Conservation (phyloP, 2,113 vertebrate species). For the mouse (Mus musculus) region GRCm39 chr16:97716501-97717000, state of each 20-base stretch:
- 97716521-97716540: not conserved
- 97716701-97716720: not conserved
- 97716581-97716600: accelerated
- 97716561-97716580: accelerated
- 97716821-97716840: not conserved
- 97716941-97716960: not conserved
- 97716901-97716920: not conserved
- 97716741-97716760: not conserved
- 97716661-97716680: not conserved
- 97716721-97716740: not conserved
- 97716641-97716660: not conserved
- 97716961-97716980: not conserved
- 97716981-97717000: not conserved
- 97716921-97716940: not conserved
- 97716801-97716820: not conserved
- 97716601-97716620: not conserved
- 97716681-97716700: not conserved
- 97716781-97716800: not conserved
- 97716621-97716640: not conserved
- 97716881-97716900: not conserved
- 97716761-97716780: not conserved
- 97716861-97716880: too few relatives aligned
- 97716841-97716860: not conserved
- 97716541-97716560: accelerated
- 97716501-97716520: too few relatives aligned